Conservation (phyloP, 2,797 vertebrate genomes). For the Alfaro cultratus region DNA sequence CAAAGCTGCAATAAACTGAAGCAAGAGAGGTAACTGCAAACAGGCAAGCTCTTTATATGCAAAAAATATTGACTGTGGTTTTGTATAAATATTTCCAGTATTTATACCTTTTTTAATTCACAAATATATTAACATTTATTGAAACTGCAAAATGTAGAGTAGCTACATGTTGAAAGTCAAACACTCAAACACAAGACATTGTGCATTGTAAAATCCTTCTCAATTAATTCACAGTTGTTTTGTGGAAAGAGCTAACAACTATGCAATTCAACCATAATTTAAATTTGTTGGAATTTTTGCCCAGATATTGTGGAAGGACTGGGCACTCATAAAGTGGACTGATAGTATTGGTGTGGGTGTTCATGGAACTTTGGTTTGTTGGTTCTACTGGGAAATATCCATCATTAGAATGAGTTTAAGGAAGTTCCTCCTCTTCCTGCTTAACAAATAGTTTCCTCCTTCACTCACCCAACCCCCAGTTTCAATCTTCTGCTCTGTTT, state of each 20-base stretch:
- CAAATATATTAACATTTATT: background rate
- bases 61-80: background rate
- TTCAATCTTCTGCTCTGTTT: constrained; percentile 8
- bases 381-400: constrained; percentile 16
- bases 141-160: background rate
- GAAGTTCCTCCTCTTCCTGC: background rate
- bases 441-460: background rate
- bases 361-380: background rate
- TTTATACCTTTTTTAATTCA: background rate
- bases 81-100: background rate
- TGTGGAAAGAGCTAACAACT: background rate
- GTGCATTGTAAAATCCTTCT: background rate
- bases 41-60: background rate
- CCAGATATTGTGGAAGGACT: background rate
- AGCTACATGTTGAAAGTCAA: background rate
- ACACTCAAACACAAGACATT: background rate
- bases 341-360: background rate
- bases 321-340: background rate
- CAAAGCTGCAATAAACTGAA: background rate
- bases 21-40: background rate
- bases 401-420: background rate
- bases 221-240: background rate
- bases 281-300: background rate
- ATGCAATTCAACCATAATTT: background rate
- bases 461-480: background rate